These are phyloP conservation scores for Bellardia bayeri DNA, from an alignment of 2,888 invertebrate genomes.

Conservation along the genomic window DNA sequence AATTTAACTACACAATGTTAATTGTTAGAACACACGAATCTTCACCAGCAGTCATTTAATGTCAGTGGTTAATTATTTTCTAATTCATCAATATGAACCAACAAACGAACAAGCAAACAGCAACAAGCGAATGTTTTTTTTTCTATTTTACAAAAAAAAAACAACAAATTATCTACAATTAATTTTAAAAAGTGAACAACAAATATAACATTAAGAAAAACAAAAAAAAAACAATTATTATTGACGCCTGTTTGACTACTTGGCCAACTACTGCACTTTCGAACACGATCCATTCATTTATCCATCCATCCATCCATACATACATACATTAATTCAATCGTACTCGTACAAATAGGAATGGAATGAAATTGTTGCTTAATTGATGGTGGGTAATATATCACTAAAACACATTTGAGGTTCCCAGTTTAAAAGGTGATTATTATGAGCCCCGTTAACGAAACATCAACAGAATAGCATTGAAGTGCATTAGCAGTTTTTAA, in stretches of 20 bases:
- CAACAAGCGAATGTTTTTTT: background rate
- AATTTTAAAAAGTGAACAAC: constrained; percentile 55
- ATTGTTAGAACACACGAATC: constrained; percentile 31
- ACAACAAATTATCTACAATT: constrained; percentile 69
- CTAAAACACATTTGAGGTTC: constrained; percentile 43
- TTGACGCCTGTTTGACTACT: constrained; percentile 70
- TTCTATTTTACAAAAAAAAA: constrained; percentile 8
- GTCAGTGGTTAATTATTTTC: constrained; percentile 71
- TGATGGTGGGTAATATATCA: constrained; percentile 71
- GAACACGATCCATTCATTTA: constrained; percentile 44
- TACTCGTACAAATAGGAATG: constrained; percentile 10
- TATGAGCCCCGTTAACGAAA: constrained; percentile 3
- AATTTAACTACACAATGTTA: constrained; percentile 29
- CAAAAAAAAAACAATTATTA: constrained; percentile 54
- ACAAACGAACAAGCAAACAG: constrained; percentile 9
- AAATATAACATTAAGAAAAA: background rate
- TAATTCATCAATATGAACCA: constrained; percentile 68
- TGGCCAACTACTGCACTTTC: constrained; percentile 59
- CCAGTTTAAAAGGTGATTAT: constrained; percentile 56
- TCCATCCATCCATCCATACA: constrained; percentile 11
- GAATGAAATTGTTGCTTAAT: constrained; percentile 67
- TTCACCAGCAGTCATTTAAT: constrained; percentile 64
- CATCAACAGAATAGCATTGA: background rate
- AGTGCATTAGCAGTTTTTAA: constrained; percentile 52
- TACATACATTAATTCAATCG: constrained; percentile 41